A percentile compares a stretch with the other conserved stretches of the same genome.
phyloP scores from a whole-genome alignment of 2,797 vertebrate species.

The Alca torda region DNA sequence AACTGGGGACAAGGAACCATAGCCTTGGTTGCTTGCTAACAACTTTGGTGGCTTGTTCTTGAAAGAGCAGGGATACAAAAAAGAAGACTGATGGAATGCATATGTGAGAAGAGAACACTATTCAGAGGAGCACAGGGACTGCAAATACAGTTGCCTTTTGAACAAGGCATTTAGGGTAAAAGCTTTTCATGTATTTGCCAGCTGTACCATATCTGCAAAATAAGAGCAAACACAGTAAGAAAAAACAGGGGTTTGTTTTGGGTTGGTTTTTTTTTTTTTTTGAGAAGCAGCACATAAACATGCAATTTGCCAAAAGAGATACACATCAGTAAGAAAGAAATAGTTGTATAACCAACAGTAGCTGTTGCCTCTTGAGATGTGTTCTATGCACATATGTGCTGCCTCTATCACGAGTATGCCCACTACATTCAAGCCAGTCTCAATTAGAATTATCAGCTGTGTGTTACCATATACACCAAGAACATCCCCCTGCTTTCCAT shows the following conservation, averaged over 20 bases:
- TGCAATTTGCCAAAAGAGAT: background rate
- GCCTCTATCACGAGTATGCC: background rate
- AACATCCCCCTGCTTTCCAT: background rate
- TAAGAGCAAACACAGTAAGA: background rate
- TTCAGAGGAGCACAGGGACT: background rate
- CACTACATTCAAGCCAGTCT: background rate
- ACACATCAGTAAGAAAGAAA: background rate
- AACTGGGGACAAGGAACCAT: conserved; percentile 48
- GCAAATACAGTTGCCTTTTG: conserved; percentile 8
- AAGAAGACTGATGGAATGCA: conserved; percentile 36
- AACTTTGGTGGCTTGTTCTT: conserved; percentile 58
- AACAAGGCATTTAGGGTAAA: background rate
- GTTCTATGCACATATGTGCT: background rate
- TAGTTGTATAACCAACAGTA: background rate
- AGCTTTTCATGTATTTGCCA: background rate
- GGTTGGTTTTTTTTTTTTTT: background rate
- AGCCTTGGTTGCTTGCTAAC: conserved; percentile 14
- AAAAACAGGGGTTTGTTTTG: background rate
- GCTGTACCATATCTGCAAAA: background rate
- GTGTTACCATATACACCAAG: background rate
- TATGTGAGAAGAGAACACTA: background rate
- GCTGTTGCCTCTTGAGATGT: background rate
- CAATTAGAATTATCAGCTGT: background rate
- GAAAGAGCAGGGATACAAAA: conserved; percentile 34
- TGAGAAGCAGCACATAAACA: background rate